phyloP scores from a whole-genome alignment of 2,113 vertebrate species.

The Plecotus auritus region DNA sequence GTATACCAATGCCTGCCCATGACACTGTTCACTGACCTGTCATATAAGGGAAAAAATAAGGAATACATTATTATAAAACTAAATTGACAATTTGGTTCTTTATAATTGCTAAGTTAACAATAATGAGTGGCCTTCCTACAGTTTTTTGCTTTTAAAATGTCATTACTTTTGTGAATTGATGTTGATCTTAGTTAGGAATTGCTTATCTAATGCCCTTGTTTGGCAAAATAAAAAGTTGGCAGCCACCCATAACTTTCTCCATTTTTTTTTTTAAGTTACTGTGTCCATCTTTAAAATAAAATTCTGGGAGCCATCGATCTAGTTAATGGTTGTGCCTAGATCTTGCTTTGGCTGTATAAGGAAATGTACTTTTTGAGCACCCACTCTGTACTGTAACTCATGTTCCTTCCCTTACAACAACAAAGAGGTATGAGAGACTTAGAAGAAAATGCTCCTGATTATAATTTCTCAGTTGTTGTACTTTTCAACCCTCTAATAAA shows the following conservation, averaged over 20 bases:
- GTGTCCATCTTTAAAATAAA: background rate
- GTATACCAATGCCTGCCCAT: background rate
- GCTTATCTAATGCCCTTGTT: background rate
- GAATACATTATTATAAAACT: background rate
- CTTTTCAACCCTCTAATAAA: background rate
- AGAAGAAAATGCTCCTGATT: background rate
- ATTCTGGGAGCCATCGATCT: background rate
- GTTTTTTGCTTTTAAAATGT: background rate
- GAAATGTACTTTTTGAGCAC: background rate
- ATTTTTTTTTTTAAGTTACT: background rate
- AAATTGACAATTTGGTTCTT: background rate
- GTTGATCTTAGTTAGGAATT: background rate
- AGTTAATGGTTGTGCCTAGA: background rate
- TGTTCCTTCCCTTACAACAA: background rate
- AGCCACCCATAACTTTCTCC: background rate
- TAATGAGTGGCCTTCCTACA: background rate
- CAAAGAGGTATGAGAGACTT: background rate
- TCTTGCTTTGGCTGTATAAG: background rate
- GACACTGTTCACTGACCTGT: background rate
- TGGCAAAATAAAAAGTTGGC: background rate
- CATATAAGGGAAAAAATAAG: background rate
- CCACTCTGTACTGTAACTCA: background rate
- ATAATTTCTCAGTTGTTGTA: background rate
- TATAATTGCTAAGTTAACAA: background rate
- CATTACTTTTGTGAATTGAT: slow-evolving; percentile 11